Evolutionary conservation across 2,113 vertebrate genomes (phyloP).

Genomic region (Urocynchramus pylzowi): DNA sequence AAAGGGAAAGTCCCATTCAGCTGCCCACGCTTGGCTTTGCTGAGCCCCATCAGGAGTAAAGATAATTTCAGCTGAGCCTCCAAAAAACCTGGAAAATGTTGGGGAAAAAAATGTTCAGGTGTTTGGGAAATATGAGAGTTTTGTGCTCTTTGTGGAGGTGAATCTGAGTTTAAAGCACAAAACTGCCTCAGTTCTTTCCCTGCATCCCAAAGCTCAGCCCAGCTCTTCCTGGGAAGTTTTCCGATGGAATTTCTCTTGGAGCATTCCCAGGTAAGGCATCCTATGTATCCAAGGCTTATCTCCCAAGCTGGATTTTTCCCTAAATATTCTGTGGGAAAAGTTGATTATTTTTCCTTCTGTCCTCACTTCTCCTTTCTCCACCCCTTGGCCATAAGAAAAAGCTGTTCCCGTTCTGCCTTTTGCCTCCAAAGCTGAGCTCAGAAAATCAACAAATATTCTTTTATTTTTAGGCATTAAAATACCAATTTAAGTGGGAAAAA

Average conservation of each 20-base stretch:
- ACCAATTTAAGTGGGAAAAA: background rate
- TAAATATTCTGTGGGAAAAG: background rate
- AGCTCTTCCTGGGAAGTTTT: too few species aligned
- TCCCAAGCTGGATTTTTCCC: background rate
- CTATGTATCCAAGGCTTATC: background rate
- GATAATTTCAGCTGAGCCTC: background rate
- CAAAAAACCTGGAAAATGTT: background rate
- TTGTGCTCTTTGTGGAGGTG: background rate
- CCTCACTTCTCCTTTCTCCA: background rate
- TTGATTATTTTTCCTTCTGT: background rate
- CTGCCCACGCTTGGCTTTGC: background rate
- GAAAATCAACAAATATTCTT: background rate
- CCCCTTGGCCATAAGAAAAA: background rate
- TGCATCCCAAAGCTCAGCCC: background rate
- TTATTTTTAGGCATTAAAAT: background rate
- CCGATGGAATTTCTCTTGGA: background rate
- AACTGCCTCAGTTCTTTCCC: background rate
- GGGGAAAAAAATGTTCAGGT: background rate
- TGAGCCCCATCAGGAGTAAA: background rate
- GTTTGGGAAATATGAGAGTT: background rate
- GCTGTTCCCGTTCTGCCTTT: background rate
- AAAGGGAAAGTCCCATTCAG: background rate
- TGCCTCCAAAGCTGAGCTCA: fast-evolving
- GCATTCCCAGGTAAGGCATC: background rate
- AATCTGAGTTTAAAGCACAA: background rate